These are phyloP conservation scores for Stichopus chloronotus DNA, from an alignment of 35 echinoderm and acorn worm species.

Conservation along the genomic window DNA sequence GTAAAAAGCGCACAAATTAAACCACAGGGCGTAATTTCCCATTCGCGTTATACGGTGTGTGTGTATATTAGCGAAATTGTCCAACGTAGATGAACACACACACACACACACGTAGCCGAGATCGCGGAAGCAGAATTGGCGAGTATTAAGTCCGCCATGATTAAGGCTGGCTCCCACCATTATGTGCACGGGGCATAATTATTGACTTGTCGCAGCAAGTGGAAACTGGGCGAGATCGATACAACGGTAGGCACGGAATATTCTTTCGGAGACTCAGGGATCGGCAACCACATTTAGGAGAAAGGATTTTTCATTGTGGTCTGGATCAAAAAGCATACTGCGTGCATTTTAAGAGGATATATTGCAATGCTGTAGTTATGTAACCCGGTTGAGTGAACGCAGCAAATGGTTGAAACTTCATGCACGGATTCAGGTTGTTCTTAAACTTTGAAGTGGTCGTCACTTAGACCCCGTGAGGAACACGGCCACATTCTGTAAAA, in stretches of 20 bases:
- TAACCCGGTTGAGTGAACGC: too few species aligned
- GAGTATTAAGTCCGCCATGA: conserved; percentile 50
- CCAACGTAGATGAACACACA: conserved; percentile 11
- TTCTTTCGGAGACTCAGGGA: not conserved
- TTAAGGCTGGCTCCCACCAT: conserved; percentile 40
- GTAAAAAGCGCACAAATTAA: not conserved
- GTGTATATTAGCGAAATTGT: not conserved
- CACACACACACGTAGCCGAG: not conserved
- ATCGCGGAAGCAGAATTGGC: conserved; percentile 4
- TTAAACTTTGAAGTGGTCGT: too few species aligned
- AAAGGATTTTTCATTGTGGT: too few species aligned
- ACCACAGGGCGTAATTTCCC: conserved; percentile 10
- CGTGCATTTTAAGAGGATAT: too few species aligned
- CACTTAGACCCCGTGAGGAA: too few species aligned
- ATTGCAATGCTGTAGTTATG: too few species aligned
- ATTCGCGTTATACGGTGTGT: not conserved
- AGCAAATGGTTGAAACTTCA: too few species aligned
- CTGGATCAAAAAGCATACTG: too few species aligned
- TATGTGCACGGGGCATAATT: conserved; percentile 38
- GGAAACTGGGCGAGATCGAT: not conserved
- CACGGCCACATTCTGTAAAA: too few species aligned
- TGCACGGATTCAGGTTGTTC: too few species aligned
- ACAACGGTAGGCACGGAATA: not conserved
- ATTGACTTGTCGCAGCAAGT: conserved; percentile 21
- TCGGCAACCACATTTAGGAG: too few species aligned